Evolutionary conservation across 53 echinoderm and acorn worm species (phyloP), one percentile per base, ranked within the genome.

Genomic region (Pentamera pediparva): DNA sequence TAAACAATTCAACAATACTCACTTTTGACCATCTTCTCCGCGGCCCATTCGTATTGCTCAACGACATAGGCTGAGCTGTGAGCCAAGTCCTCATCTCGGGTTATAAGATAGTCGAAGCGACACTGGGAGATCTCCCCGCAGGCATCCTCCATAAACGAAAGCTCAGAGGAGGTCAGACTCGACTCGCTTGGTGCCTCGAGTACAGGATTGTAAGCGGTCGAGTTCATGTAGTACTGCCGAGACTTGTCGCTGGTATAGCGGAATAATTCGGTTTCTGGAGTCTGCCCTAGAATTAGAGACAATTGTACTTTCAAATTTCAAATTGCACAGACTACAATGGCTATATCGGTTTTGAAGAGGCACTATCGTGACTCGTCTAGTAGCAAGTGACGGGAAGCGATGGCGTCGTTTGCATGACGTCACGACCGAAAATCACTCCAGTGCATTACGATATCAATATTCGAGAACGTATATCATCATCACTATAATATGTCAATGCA

Each of bases 141-240:
- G 4, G 29, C 45, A 20, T 56, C 39, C 12, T 75, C 75, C 30
- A 81, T 60, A 2, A 22, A 32, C 6, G 69, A 41, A 19, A 33
- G 63, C 39, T 67, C 67, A 6, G 33, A 13, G 3, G 65, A 45
- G 2, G 65, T 35, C 6, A 83, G 59, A 19, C 61, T 76, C 30
- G 50, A 58, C 12, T 76, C 29, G 32, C 61, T 61, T 3, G 83
- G 83, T 12, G 67, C 30, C 43, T 30, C 62, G 35, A 92, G 47
- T 0, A 47, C 35, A 2, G 92, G 88, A 6, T 88, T 78, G 48
- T 85, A 67, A 18, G 2, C 81, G 24, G 61, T 61, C 0, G 10
- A 6, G 62, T 92, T 87, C 9, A 63, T 78, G 67, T 88, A 88
- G 62, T 82, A 39, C 6, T 18, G n/a, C 37, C 59, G 61, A 6